A percentile compares a stretch with the other conserved stretches of the same genome.
Evolutionary conservation across 2,888 invertebrate genomes (phyloP).

Genomic region (Gortyna flavago): DNA sequence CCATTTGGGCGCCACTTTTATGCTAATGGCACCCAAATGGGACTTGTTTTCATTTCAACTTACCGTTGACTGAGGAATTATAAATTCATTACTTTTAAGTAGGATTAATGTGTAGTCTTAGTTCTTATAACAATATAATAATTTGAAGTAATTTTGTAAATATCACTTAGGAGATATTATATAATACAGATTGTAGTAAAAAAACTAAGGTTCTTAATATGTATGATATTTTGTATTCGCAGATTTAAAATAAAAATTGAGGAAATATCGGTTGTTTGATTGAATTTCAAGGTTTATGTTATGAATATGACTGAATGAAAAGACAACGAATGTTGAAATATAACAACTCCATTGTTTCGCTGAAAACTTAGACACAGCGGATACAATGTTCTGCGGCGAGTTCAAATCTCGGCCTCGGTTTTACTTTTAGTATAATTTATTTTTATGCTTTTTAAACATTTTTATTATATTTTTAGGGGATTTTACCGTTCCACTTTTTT

Average conservation of each 20-base stretch:
- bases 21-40: slow-evolving; percentile 19
- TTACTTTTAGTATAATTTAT: background rate
- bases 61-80: background rate
- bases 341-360: background rate
- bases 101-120: background rate
- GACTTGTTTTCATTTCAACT: background rate
- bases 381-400: background rate
- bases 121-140: background rate
- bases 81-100: background rate
- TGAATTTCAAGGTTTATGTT: background rate
- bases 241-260: slow-evolving; percentile 20
- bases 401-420: background rate
- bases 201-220: slow-evolving; percentile 26
- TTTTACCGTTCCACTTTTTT: background rate
- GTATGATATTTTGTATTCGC: slow-evolving; percentile 44
- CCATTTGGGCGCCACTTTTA: slow-evolving; percentile 11
- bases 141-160: slow-evolving; percentile 25
- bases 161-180: background rate
- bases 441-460: background rate
- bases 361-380: background rate
- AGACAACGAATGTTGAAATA: background rate
- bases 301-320: background rate
- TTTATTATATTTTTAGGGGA: background rate
- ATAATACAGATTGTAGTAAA: background rate
- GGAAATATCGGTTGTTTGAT: slow-evolving; percentile 9